A percentile compares a stretch with the other conserved stretches of the same genome.
phyloP scores from a whole-genome alignment of 2,113 vertebrate species.

The Pomatostomus ruficeps region DNA sequence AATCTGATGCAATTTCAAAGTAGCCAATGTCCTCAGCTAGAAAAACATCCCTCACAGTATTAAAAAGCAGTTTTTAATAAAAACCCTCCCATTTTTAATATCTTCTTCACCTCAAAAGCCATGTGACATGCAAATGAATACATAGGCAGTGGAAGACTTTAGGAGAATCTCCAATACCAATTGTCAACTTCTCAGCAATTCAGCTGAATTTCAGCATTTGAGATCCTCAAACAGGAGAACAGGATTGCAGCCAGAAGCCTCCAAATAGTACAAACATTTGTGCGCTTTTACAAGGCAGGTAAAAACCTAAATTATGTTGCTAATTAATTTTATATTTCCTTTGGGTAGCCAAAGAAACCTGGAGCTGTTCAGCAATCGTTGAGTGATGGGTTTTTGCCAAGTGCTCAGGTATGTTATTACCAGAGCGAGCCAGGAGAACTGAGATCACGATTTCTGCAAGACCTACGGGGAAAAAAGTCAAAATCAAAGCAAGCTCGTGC shows the following conservation, averaged over 20 bases:
- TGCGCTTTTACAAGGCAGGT: conserved; percentile 71
- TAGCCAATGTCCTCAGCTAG: conserved; percentile 7
- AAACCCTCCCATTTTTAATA: conserved; percentile 3
- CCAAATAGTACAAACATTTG: conserved; percentile 69
- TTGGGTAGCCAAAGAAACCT: conserved; percentile 67
- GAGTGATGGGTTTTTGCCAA: conserved; percentile 53
- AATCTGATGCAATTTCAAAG: conserved; percentile 1
- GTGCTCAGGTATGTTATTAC: conserved; percentile 69
- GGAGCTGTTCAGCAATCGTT: conserved; percentile 50
- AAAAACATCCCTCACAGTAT: not conserved
- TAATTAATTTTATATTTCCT: conserved; percentile 83
- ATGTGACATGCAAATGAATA: conserved; percentile 20
- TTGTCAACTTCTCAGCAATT: not conserved
- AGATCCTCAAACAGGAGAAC: conserved; percentile 33
- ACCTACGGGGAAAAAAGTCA: conserved; percentile 10
- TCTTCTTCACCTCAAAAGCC: conserved; percentile 29
- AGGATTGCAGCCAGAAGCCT: conserved; percentile 63
- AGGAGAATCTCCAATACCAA: not conserved
- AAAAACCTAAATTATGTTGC: conserved; percentile 73
- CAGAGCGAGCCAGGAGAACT: conserved; percentile 44
- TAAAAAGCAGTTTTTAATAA: conserved; percentile 42
- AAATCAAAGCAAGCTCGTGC: conserved; percentile 37
- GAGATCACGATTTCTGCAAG: conserved; percentile 68
- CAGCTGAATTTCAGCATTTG: not conserved
- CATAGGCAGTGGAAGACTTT: not conserved